Evolutionary conservation across 1,140 invertebrate species (phyloP), one percentile per base, ranked within the genome.

Genomic region (Panulirus ornatus): DNA sequence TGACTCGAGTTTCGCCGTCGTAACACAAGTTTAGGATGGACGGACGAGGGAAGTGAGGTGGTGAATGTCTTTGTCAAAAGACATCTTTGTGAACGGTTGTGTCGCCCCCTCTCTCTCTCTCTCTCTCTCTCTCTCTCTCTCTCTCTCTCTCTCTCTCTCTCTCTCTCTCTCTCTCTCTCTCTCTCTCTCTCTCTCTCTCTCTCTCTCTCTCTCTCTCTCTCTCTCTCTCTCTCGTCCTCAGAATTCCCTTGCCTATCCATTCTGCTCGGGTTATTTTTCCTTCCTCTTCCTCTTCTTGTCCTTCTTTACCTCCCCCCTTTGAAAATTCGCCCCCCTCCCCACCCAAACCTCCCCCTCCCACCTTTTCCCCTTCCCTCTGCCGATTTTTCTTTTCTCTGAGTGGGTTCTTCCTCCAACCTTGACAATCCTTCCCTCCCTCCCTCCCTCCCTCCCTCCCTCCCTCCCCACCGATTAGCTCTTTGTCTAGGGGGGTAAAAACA

Each of bases 81-180:
- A n/a, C n/a, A n/a, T n/a, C n/a, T n/a, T n/a, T n/a, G n/a, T n/a
- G n/a, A n/a, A n/a, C n/a, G n/a, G n/a, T n/a, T n/a, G n/a, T n/a
- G n/a, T 70, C 63, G 27, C 66, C 36, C 66, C 36, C 66, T 70
- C 63, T 70, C 66, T 70, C 66, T 70, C 66, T 70, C 66, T 70
- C 66, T 70, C 66, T 70, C 66, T 70, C 66, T 70, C 66, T 70
- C 66, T 70, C 66, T 70, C 66, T 70, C 66, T 70, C 66, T 70
- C 66, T 70, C 66, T 70, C 66, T 70, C 66, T 70, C 66, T 70
- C 66, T 70, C 66, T 70, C 66, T 70, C 66, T 70, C 66, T 70
- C 66, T 70, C 66, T 70, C 66, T 70, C 66, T 3, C 66, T 70
- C 22, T 70, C 66, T 22, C 22, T 70, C n/a, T n/a, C 51, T n/a